Evolutionary conservation across 92 coral and sea anemone species (phyloP), one percentile per base, ranked within the genome.

Genomic region (Palythoa caribaeorum): DNA sequence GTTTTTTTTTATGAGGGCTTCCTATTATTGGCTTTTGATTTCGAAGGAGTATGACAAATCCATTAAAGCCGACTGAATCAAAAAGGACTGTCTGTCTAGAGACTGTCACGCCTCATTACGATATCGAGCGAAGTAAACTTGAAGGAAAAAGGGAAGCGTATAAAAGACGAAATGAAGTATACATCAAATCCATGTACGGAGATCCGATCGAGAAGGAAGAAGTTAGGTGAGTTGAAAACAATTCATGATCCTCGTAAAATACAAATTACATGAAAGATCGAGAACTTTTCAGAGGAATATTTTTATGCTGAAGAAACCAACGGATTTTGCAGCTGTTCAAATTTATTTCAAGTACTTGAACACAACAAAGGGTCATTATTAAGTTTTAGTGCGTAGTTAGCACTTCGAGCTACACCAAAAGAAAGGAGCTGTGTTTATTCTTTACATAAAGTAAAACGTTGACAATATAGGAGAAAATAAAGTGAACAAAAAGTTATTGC

Each of bases 121-220:
- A 87, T 40, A 86, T 89, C 51, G 94, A 93, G 50, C 86, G 88
- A 59, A 20, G 47, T 15, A 91, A 80, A 77, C 87, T 95, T 4
- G 86, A 63, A 40, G 90, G 93, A 77, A 95, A 95, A 73, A 89
- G 98, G 38, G 94, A 89, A n/a, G 89, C 71, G 6, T 94, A 95
- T 76, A 88, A 69, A 15, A 72, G 44, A 21, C 69, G 98, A 77
- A 91, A 92, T 75, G 91, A 93, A 36, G 35, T 14, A 48, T 95
- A 95, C 48, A 92, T 93, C 16, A 95, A 91, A 48, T 83, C 96
- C 38, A 90, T 95, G 96, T 95, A 95, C 87, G 98, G 98, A 1
- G 75, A 78, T 57, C 80, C 91, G 1, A 10, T n/a, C 10, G 96
- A 90, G 68, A 95, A 92, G 55, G 98, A 95, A 79, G 92, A 92